Evolutionary conservation across 2,888 invertebrate genomes (phyloP), one percentile per base, ranked within the genome.

Genomic region (Aporophyla lueneburgensis): DNA sequence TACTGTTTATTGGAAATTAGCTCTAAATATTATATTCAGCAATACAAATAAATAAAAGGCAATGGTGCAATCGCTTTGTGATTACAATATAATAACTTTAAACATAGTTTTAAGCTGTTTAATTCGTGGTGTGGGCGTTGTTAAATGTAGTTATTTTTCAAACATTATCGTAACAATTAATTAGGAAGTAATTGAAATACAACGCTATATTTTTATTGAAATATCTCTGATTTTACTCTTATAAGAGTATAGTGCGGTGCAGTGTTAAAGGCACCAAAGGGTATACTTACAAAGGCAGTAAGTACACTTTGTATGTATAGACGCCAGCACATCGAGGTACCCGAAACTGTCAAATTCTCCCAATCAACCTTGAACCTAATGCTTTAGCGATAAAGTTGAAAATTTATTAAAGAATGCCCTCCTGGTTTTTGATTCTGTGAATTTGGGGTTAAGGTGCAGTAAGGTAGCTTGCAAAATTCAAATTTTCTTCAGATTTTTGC

Each of bases 21-120:
- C 9, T 43, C 9, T 43, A 43, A 43, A 43, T 12, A 46, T 69
- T 66, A 59, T 79, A 86, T 88, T 86, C 86, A 88, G 85, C 86
- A 88, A 87, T 86, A 86, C 86, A 87, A 70, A 81, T 69, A 79
- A 71, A 83, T 83, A 87, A 87, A 85, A 84, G 86, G 87, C 87
- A 90, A 88, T 90, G 91, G 92, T 91, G 91, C 91, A 91, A 90
- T 91, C 90, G 92, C 93, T 93, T 92, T 92, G 91, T 92, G 91
- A 92, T 92, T 91, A 90, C 87, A 87, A 88, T 89, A 83, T 89
- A 86, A 87, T 89, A 90, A 86, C 79, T 88, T 90, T 85, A 86
- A 88, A 87, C 85, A 87, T 91, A 91, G 88, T 84, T 85, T 79
- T 91, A 91, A 91, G 90, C 87, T 83, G 86, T 86, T 90, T 88